Evolutionary conservation across 2,113 vertebrate species (phyloP), one percentile per base, ranked within the genome.

Genomic region (Onychostoma macrolepis): DNA sequence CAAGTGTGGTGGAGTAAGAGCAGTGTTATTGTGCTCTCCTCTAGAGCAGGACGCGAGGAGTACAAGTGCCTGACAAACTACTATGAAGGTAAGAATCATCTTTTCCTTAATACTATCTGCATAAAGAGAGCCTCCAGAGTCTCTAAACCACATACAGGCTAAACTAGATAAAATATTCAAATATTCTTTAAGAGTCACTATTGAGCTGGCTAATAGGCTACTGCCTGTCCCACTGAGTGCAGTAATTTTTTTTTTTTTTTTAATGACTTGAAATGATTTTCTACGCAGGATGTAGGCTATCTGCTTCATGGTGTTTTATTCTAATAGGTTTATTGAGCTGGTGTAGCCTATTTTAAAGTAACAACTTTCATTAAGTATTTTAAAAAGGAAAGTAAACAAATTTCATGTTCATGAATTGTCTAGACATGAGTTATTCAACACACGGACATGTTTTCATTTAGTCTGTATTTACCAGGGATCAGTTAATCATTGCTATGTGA

Each of bases 1-100:
- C 65, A 24, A 69, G 76, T 69, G 76, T 48, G 43, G 76, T 48
- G 43, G 38, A 63, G 78, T 77, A n/a, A n/a, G 36, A 76, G 65
- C 53, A 33, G 30, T 72, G 41, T 36, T 38, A 58, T n/a, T 83
- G 33, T 43, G 33, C 33, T 24, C 74, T 19, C 61, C 63, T 17
- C 21, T 17, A 38, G 65, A 69, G 63, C 78, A 61, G 53, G 30
- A 58, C 36, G n/a, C 26, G 61, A 83, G 7, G 21, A 65, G 12
- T 28, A 13, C 30, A 80, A 80, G 80, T 36, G 30, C 81, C 43
- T 53, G 26, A 50, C 21, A 50, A 36, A 74, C 65, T 58, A 6
- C 67, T 53, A 41, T 84, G 67, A 72, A 74, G 82, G 81, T 83
- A 83, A 83, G 41, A 48, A 12, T 12, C 3, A n/a, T 6, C 1